A percentile compares a stretch with the other conserved stretches of the same genome.
Evolutionary conservation across 2,113 vertebrate species (phyloP).

Genomic region (Corapipo altera): DNA sequence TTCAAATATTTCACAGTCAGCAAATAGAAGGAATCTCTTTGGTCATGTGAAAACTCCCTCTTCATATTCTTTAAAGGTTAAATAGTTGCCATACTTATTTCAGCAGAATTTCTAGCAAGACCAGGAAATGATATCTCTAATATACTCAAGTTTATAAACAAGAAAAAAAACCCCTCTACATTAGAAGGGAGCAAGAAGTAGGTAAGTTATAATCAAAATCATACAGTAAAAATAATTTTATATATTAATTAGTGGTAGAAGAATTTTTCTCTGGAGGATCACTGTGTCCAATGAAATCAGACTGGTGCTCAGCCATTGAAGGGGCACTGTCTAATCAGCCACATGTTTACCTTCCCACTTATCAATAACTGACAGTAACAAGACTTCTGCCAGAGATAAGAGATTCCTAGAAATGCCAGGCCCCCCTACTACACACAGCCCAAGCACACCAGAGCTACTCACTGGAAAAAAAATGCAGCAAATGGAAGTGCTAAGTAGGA

Average conservation of each 20-base stretch:
- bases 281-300: background rate
- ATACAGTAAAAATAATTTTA: background rate
- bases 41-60: background rate
- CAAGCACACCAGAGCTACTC: background rate
- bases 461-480: background rate
- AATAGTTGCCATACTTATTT: background rate
- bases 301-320: background rate
- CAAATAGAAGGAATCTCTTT: background rate
- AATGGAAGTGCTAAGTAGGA: background rate
- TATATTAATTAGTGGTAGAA: background rate
- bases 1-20: background rate
- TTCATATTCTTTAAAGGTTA: background rate
- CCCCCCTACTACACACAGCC: background rate
- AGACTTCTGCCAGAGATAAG: conserved; percentile 29
- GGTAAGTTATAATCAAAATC: background rate
- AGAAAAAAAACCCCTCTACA: background rate
- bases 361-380: background rate
- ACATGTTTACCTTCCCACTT: conserved; percentile 8
- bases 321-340: background rate
- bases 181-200: background rate
- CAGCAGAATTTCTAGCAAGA: background rate
- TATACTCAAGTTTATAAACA: background rate
- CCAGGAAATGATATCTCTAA: background rate
- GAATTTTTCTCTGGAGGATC: background rate
- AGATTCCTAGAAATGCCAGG: conserved; percentile 41